Conservation (phyloP, 2,797 vertebrate species). For the Manis pentadactyla region DNA sequence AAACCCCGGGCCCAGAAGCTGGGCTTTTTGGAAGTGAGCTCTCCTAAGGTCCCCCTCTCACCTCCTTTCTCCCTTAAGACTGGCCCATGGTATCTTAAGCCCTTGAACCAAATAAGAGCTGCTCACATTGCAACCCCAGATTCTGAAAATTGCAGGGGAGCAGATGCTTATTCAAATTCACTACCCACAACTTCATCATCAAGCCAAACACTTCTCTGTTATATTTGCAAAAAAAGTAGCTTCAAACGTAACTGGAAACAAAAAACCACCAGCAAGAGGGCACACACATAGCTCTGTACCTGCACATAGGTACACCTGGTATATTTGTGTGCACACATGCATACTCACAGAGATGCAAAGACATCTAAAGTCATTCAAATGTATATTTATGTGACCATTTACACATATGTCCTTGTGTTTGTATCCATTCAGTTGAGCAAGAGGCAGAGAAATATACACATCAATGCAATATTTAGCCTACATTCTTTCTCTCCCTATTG, state of each 20-base stretch:
- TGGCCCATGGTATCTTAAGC: conserved; percentile 65
- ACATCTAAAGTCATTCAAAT: conserved; percentile 67
- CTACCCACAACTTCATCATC: conserved; percentile 69
- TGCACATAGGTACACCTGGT: conserved; percentile 62
- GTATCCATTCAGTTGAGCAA: conserved; percentile 54
- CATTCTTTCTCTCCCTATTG: conserved; percentile 62
- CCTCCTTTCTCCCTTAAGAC: conserved; percentile 27
- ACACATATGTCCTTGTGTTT: conserved; percentile 71
- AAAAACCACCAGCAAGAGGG: conserved; percentile 39
- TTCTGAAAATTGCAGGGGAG: conserved; percentile 68
- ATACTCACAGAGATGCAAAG: conserved; percentile 59
- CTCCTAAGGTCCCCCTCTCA: neutral
- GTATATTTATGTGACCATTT: conserved; percentile 57
- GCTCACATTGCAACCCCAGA: conserved; percentile 49
- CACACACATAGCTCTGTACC: conserved; percentile 18
- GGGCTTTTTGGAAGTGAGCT: conserved; percentile 52
- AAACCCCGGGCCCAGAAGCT: conserved; percentile 59
- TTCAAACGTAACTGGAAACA: conserved; percentile 71
- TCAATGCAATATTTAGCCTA: conserved; percentile 52
- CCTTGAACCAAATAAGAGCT: conserved; percentile 72
- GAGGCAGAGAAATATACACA: conserved; percentile 64
- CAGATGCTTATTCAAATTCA: conserved; percentile 73
- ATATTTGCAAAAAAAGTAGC: conserved; percentile 76
- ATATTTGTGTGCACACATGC: conserved; percentile 37
- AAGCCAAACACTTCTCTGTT: conserved; percentile 61